Percentiles rank a stretch among this genome's conserved stretches.
Evolutionary conservation across 2,113 vertebrate species (phyloP).

Genomic region (Alethe castanea): DNA sequence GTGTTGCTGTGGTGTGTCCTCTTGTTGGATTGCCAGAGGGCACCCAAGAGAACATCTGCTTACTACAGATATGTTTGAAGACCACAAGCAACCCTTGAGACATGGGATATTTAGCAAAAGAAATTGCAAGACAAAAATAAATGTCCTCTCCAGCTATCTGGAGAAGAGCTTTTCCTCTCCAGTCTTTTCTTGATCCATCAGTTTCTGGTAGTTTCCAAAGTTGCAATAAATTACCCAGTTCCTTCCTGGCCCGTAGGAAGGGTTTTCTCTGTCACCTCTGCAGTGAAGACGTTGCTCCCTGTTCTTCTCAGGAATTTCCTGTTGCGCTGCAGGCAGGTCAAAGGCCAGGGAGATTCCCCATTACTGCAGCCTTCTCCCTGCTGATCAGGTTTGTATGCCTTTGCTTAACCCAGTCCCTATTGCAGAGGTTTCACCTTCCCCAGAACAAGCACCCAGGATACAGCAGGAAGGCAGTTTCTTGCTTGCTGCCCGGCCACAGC

Average conservation of each 20-base stretch:
- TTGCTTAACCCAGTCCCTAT: neutral
- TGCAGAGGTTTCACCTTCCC: neutral
- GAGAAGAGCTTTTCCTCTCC: neutral
- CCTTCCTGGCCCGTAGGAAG: neutral
- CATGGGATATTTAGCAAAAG: neutral
- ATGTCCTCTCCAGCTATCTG: neutral
- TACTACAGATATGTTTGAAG: neutral
- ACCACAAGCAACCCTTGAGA: neutral
- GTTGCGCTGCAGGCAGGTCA: fast-evolving
- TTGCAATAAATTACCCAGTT: neutral
- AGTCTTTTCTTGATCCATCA: neutral
- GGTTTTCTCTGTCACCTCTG: neutral
- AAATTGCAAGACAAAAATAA: neutral
- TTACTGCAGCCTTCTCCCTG: neutral
- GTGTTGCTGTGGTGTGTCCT: neutral
- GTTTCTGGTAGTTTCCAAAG: neutral
- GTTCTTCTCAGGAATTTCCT: neutral
- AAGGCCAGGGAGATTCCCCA: neutral
- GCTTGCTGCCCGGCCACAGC: neutral
- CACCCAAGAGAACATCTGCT: neutral
- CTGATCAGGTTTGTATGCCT: neutral
- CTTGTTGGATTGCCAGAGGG: neutral
- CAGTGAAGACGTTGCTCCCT: neutral
- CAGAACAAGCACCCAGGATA: neutral
- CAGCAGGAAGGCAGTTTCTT: neutral